Conservation (phyloP, 2,888 invertebrate genomes). For the Caenorhabditis macrosperma region DNA sequence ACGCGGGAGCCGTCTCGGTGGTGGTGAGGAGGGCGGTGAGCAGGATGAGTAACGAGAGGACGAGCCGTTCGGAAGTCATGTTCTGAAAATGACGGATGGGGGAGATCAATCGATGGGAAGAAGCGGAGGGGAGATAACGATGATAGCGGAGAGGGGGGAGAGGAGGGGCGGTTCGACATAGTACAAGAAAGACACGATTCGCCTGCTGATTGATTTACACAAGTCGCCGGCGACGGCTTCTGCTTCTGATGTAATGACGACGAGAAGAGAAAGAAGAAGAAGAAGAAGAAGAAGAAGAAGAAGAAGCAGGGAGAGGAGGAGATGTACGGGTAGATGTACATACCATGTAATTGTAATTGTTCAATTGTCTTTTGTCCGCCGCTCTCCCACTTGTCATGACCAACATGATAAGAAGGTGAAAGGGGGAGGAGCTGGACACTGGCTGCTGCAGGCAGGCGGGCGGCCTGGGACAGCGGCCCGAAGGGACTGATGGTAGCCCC, state of each 20-base stretch:
- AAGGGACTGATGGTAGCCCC: slow-evolving; percentile 13
- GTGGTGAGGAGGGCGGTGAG: slow-evolving; percentile 8
- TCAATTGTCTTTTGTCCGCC: slow-evolving; percentile 53
- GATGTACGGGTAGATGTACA: slow-evolving; percentile 56
- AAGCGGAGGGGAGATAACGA: slow-evolving; percentile 25
- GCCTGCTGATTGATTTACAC: slow-evolving; percentile 58
- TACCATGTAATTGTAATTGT: slow-evolving; percentile 57
- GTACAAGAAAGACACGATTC: slow-evolving; percentile 49
- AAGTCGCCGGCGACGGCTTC: slow-evolving; percentile 52
- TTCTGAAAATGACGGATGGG: slow-evolving; percentile 11
- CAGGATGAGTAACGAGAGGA: slow-evolving; percentile 28
- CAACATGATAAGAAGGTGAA: slow-evolving; percentile 57
- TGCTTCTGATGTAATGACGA: slow-evolving; percentile 57
- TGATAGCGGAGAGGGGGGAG: slow-evolving; percentile 29
- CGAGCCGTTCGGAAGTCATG: slow-evolving; percentile 29
- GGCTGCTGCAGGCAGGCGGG: background rate
- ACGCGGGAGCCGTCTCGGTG: slow-evolving; percentile 56
- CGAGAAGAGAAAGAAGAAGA: slow-evolving; percentile 26
- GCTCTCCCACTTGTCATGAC: slow-evolving; percentile 46
- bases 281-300: slow-evolving; percentile 16
- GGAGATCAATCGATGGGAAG: slow-evolving; percentile 34
- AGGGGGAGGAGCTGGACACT: slow-evolving; percentile 49
- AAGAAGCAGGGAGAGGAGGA: slow-evolving; percentile 24
- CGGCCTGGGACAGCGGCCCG: background rate
- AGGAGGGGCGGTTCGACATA: slow-evolving; percentile 52